Percentiles rank a stretch among this genome's conserved stretches.
These are phyloP conservation scores for Anthophora plumipes DNA, from an alignment of 2,888 invertebrate genomes.

Conservation along the genomic window DNA sequence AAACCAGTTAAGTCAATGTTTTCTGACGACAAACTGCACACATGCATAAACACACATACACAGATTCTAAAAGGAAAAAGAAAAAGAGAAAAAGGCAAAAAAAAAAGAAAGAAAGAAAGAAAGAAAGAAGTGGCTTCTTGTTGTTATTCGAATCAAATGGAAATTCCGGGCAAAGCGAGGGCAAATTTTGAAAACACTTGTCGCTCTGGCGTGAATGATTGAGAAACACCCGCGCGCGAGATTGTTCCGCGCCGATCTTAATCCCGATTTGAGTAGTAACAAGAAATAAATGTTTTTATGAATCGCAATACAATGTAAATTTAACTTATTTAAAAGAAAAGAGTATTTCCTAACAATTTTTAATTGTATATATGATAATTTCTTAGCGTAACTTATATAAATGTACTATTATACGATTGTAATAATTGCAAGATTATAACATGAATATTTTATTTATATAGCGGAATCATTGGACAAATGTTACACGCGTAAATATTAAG, in stretches of 20 bases:
- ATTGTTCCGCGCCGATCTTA: no score
- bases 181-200: not conserved
- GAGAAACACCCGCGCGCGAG: no score
- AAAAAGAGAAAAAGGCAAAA: no score
- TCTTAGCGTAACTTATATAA: conserved; percentile 80
- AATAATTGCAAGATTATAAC: conserved; percentile 75
- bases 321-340: conserved; percentile 81
- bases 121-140: conserved; percentile 46
- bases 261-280: conserved; percentile 64
- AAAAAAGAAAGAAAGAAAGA: no score
- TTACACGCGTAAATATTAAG: conserved; percentile 60
- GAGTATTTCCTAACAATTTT: conserved; percentile 81
- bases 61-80: conserved; percentile 50
- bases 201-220: no score
- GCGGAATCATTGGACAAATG: conserved; percentile 59
- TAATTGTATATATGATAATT: conserved; percentile 84
- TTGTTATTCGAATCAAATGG: conserved; percentile 55
- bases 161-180: not conserved
- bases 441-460: conserved; percentile 77
- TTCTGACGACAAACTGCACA: conserved; percentile 55
- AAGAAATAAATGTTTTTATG: conserved; percentile 71
- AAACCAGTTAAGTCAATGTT: conserved; percentile 53
- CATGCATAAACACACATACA: conserved; percentile 26
- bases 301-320: conserved; percentile 80
- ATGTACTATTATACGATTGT: conserved; percentile 79